Conservation (phyloP, 2,888 invertebrate genomes). For the Drosophila incognita region DNA sequence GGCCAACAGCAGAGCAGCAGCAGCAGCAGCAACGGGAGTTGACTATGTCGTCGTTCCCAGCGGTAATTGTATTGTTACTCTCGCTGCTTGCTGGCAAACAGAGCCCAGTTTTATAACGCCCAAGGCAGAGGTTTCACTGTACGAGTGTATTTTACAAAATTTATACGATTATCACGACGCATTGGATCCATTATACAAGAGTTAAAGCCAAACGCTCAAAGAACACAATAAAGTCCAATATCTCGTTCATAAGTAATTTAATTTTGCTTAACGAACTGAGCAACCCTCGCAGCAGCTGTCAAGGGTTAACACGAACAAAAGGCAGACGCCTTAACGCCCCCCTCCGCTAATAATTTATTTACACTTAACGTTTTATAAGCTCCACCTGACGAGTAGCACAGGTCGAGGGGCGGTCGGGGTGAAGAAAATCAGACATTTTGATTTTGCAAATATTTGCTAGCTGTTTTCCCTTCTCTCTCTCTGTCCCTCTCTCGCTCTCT, state of each 20-base stretch:
- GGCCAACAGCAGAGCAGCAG: slow-evolving; percentile 40
- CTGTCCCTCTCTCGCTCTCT: slow-evolving; percentile 28
- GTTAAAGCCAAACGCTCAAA: neutral
- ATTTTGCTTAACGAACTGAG: neutral
- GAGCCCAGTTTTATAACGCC: slow-evolving; percentile 56
- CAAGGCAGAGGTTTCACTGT: slow-evolving; percentile 41
- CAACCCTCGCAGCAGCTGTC: slow-evolving; percentile 25
- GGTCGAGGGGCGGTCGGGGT: neutral
- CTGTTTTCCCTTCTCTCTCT: slow-evolving; percentile 31
- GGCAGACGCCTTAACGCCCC: slow-evolving; percentile 49
- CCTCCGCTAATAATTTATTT: slow-evolving; percentile 74
- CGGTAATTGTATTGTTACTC: slow-evolving; percentile 81
- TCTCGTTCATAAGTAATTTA: neutral
- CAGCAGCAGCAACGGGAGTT: slow-evolving; percentile 26
- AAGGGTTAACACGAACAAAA: slow-evolving; percentile 50
- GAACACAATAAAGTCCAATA: neutral
- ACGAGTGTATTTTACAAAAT: slow-evolving; percentile 24
- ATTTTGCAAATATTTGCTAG: slow-evolving; percentile 74
- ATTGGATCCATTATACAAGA: neutral
- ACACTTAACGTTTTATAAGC: slow-evolving; percentile 74
- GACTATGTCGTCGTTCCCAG: slow-evolving; percentile 57
- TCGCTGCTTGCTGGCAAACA: slow-evolving; percentile 76
- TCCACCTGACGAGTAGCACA: slow-evolving; percentile 2
- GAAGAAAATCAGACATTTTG: slow-evolving; percentile 59
- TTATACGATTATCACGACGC: neutral